Conservation (phyloP, 2,113 vertebrate genomes). For the Aegithalos caudatus region DNA sequence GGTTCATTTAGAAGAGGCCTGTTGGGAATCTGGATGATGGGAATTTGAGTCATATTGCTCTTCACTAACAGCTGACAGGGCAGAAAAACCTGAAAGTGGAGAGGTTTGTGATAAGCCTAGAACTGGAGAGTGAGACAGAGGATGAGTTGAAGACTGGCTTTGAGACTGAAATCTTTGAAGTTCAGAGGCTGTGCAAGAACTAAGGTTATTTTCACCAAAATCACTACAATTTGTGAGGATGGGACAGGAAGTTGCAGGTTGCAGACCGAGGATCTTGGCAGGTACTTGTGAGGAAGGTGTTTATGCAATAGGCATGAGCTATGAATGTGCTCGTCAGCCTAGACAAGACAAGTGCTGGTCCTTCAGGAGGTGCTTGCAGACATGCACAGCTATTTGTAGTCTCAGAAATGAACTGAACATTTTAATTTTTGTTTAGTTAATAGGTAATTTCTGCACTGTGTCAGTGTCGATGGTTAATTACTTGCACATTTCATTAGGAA, state of each 20-base stretch:
- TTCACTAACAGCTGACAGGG: neutral
- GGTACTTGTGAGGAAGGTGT: neutral
- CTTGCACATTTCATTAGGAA: slow-evolving; percentile 12
- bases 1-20: neutral
- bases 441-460: slow-evolving; percentile 7
- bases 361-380: neutral
- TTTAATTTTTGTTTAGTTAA: slow-evolving; percentile 4
- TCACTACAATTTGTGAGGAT: neutral
- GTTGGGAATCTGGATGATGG: neutral
- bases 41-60: neutral
- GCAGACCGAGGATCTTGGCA: rapidly evolving
- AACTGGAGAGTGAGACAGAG: neutral
- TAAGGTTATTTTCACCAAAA: neutral
- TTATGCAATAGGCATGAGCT: rapidly evolving
- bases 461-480: neutral
- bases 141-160: neutral
- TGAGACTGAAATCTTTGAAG: neutral
- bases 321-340: neutral
- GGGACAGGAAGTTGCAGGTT: neutral
- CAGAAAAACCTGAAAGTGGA: neutral
- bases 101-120: neutral
- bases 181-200: neutral
- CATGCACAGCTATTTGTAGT: neutral
- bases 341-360: neutral
- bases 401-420: neutral